Conservation (phyloP, 2,797 vertebrate genomes). For the Acanthiza pusilla region DNA sequence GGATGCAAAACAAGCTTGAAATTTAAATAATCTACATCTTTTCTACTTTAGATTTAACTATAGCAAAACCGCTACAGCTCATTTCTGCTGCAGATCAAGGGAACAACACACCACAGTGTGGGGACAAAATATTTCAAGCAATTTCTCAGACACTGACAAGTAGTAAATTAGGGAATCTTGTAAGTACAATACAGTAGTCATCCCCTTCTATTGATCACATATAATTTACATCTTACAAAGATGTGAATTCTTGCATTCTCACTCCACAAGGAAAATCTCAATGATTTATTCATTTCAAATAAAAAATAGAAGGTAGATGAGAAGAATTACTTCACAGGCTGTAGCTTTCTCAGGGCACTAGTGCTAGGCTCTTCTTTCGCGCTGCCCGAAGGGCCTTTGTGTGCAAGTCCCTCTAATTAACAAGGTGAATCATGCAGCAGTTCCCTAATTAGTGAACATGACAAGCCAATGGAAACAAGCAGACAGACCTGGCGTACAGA, state of each 20-base stretch:
- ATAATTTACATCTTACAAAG: conserved; percentile 96
- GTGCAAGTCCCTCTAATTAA: conserved; percentile 99
- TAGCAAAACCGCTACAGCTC: neutral
- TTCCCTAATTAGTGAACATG: conserved; percentile 99
- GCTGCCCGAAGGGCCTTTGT: conserved; percentile 86
- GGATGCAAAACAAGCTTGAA: conserved; percentile 52
- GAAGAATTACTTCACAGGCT: conserved; percentile 96
- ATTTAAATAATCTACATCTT: conserved; percentile 69
- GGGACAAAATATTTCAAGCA: conserved; percentile 69
- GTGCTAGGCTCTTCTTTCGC: conserved; percentile 84
- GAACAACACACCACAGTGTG: conserved; percentile 16
- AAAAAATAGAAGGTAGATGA: conserved; percentile 98
- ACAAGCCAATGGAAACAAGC: conserved; percentile 95
- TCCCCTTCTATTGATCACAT: conserved; percentile 93
- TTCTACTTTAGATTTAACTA: conserved; percentile 50
- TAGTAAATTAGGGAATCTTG: conserved; percentile 77
- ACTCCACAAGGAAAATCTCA: conserved; percentile 89
- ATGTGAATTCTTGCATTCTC: conserved; percentile 93
- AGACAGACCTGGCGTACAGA: conserved; percentile 82
- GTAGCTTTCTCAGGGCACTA: conserved; percentile 88
- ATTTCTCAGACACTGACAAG: conserved; percentile 71
- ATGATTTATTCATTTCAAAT: conserved; percentile 99
- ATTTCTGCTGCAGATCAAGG: conserved; percentile 65
- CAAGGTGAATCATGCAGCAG: conserved; percentile 99
- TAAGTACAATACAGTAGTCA: conserved; percentile 83